Evolutionary conservation across 2,888 invertebrate genomes (phyloP), one percentile per base, ranked within the genome.

Genomic region (Cataglyphis cursor): DNA sequence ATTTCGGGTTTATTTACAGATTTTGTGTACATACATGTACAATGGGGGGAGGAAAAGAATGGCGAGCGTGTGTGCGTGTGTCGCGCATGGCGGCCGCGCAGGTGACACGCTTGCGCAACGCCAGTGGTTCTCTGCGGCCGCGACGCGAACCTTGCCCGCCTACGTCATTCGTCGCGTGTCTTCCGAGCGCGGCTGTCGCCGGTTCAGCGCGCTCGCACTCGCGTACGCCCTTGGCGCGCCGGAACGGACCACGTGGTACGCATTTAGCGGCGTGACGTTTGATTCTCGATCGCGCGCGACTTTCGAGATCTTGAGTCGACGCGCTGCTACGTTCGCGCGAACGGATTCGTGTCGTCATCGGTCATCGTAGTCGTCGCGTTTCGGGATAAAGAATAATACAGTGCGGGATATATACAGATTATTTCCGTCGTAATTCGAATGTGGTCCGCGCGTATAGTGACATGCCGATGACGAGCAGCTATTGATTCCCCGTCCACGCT

Each of bases 111-210:
- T 82, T 84, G 84, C 84, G 84, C 81, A 41, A 48, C 61, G 44
- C 64, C 85, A 89, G 88, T 85, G 87, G 87, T 88, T 89, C 89
- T 89, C 87, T 90, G 89, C 88, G 84, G 85, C 84, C 87, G 88
- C 84, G 83, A 85, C 81, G 44, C 21, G 65, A 64, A 54, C 35
- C 57, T 64, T 1, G 28, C 18, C 48, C 78, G 70, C 84, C 82
- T 82, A 78, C 83, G 92, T 90, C 93, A 93, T 93, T 93, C 93
- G 93, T 91, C 90, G 93, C 93, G 93, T 92, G 93, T 89, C 93
- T 89, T 85, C 84, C 91, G 90, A 91, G 87, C 93, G 93, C 92
- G 93, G 87, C 85, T 66, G 83, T 88, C 72, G 48, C 54, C n/a
- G 70, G 28, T 48, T 12, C 1, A 21, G 87, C 87, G 90, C 90